Evolutionary conservation across 2,888 invertebrate species (phyloP).

Genomic region (Volucella bombylans): DNA sequence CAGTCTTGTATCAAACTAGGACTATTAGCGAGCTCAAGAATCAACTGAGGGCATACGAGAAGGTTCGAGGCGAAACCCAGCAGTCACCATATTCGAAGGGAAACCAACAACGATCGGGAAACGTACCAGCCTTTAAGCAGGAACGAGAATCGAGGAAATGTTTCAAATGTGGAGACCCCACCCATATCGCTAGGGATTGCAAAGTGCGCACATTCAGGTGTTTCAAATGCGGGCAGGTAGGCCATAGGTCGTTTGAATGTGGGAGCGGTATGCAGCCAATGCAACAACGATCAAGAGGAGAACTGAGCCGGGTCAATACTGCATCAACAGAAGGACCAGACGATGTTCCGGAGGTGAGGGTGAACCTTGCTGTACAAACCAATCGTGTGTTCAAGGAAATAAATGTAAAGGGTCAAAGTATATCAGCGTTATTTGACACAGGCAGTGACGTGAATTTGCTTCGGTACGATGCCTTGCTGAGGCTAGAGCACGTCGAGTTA

Average conservation of each 20-base stretch:
- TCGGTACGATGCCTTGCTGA: constrained; percentile 24
- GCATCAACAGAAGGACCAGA: constrained; percentile 23
- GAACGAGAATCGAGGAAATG: constrained; percentile 7
- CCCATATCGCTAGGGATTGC: too few species aligned
- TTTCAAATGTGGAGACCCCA: constrained; percentile 24
- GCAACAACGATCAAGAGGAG: neutral
- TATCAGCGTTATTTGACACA: constrained; percentile 61
- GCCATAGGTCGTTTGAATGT: neutral
- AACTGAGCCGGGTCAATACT: constrained; percentile 4
- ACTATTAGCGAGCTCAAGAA: constrained; percentile 22
- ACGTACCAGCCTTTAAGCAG: neutral
- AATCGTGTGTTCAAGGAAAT: constrained; percentile 51
- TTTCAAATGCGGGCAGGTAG: constrained; percentile 17
- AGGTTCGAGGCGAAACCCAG: constrained; percentile 31
- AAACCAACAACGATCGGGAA: neutral
- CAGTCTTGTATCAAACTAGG: constrained; percentile 42
- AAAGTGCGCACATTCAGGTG: constrained; percentile 2
- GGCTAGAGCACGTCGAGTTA: constrained; percentile 13
- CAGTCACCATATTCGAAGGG: constrained; percentile 32
- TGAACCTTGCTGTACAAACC: neutral
- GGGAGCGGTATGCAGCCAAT: neutral
- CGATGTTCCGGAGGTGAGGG: neutral
- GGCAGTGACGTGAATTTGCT: constrained; percentile 53
- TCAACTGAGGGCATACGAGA: constrained; percentile 30
- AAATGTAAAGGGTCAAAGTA: neutral